These are phyloP conservation scores for Linurgus olivaceus DNA, from an alignment of 2,797 vertebrate genomes.

Conservation along the genomic window DNA sequence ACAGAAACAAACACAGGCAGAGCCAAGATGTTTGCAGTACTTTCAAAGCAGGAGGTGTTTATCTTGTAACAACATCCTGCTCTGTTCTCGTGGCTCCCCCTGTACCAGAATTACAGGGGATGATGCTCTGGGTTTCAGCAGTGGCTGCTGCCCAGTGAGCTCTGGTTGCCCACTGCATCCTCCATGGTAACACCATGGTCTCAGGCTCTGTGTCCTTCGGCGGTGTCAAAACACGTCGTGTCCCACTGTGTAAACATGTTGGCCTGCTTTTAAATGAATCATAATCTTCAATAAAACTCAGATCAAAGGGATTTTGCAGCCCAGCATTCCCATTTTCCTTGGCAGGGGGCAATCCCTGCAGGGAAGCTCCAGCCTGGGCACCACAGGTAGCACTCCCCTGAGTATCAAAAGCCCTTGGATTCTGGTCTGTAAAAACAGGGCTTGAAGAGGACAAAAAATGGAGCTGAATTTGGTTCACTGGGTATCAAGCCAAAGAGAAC, in stretches of 20 bases:
- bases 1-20: conserved; percentile 8
- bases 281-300: neutral
- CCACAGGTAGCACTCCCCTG: neutral
- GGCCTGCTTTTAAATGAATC: neutral
- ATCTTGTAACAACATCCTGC: conserved; percentile 12
- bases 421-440: neutral
- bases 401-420: neutral
- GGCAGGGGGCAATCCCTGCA: neutral
- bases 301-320: neutral
- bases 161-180: neutral
- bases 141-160: neutral
- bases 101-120: neutral
- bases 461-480: neutral
- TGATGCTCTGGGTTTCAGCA: neutral
- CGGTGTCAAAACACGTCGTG: rapidly evolving
- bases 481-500: neutral
- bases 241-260: neutral
- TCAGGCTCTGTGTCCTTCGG: neutral
- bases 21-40: neutral
- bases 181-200: rapidly evolving
- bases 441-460: neutral
- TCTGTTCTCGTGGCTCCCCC: neutral
- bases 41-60: conserved; percentile 56
- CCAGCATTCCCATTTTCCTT: neutral
- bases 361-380: neutral